These are phyloP conservation scores for Suillia variegata DNA, from an alignment of 2,888 invertebrate genomes.

Conservation along the genomic window DNA sequence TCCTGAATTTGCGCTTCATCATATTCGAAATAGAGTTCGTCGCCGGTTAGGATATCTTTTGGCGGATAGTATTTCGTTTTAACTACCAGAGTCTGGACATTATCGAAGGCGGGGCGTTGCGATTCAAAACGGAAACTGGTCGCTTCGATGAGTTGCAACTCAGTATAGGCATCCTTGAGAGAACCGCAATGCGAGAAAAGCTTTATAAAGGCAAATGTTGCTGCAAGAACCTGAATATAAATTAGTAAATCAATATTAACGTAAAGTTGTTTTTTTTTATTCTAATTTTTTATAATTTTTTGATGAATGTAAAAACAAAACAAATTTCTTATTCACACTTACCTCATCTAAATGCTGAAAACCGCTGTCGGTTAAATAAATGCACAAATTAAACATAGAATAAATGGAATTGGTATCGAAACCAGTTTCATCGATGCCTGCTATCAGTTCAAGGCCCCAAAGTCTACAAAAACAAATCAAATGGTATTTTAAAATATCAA, in stretches of 20 bases:
- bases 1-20: constrained; percentile 66
- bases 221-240: constrained; percentile 70
- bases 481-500: too few species aligned
- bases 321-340: too few species aligned
- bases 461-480: constrained; percentile 67
- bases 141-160: constrained; percentile 75
- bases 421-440: constrained; percentile 76
- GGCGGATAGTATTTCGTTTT: constrained; percentile 82
- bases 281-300: not conserved
- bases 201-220: constrained; percentile 79
- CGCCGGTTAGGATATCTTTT: constrained; percentile 78
- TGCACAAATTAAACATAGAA: constrained; percentile 73
- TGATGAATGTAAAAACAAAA: not conserved
- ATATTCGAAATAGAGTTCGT: constrained; percentile 76
- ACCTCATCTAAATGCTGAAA: constrained; percentile 71
- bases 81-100: constrained; percentile 77
- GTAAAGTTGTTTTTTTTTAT: not conserved
- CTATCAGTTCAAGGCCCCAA: constrained; percentile 76
- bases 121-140: constrained; percentile 74
- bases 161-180: constrained; percentile 58
- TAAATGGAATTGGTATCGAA: constrained; percentile 81
- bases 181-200: constrained; percentile 65
- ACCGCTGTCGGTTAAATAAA: constrained; percentile 80
- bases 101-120: constrained; percentile 74
- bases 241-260: not conserved